phyloP scores from a whole-genome alignment of 2,797 vertebrate species.

The Sus cebifrons region DNA sequence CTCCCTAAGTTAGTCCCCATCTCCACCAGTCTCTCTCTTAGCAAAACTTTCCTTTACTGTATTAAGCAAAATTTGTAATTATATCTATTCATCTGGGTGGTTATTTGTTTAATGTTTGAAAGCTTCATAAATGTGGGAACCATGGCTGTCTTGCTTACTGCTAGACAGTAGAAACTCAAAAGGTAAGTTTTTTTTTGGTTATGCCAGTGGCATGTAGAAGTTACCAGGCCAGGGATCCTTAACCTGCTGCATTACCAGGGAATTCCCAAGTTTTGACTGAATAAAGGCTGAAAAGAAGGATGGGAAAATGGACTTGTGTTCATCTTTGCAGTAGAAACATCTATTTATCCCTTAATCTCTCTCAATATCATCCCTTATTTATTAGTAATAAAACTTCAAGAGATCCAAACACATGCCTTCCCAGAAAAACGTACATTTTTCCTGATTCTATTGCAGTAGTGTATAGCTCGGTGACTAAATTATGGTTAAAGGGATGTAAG shows the following conservation, averaged over 20 bases:
- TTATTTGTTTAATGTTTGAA: constrained; percentile 50
- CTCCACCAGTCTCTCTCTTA: not conserved
- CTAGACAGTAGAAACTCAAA: not conserved
- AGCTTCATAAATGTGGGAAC: not conserved
- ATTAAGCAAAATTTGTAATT: constrained; percentile 8
- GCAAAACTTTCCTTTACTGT: constrained; percentile 22
- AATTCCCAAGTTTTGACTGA: not conserved
- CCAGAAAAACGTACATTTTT: not conserved
- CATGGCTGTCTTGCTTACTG: not conserved
- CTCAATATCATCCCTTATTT: not conserved
- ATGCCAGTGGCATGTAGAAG: too few species aligned
- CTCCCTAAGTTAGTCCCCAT: not conserved
- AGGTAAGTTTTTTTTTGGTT: not conserved
- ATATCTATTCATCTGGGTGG: not conserved
- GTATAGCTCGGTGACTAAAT: not conserved
- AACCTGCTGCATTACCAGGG: too few species aligned
- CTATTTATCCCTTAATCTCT: not conserved
- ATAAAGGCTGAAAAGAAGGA: not conserved
- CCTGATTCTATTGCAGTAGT: not conserved
- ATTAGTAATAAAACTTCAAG: not conserved
- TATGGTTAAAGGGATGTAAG: constrained; percentile 12
- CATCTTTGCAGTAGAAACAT: constrained; percentile 25
- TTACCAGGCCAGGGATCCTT: too few species aligned
- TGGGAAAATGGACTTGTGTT: not conserved
- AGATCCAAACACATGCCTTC: not conserved